Evolutionary conservation across 2,113 vertebrate species (phyloP), one percentile per base, ranked within the genome.

Genomic region (Cyprinodon variegatus): DNA sequence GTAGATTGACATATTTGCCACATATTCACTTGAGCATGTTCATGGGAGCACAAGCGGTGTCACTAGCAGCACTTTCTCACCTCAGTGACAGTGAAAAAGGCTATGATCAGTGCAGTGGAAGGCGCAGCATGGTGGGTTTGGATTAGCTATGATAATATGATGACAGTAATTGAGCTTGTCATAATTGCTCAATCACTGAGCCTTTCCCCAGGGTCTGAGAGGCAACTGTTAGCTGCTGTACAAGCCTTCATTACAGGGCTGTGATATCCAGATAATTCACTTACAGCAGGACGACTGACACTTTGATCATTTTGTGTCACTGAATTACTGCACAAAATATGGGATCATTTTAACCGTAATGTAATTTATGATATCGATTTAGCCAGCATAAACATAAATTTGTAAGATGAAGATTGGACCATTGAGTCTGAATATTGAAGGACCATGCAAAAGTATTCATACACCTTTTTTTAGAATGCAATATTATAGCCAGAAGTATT

Each of bases 101-200:
- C 79, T 80, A 86, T 82, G 83, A 90, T 88, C 84, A 80, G 82
- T 73, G 87, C 82, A 79, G 86, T 86, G 83, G 78, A 89, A 86
- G 90, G 82, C 79, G 74, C 86, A 84, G 89, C 84, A 77, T 87
- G 85, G 85, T 83, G 68, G 83, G 83, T 82, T 76, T 86, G 88
- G 90, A 93, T 93, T 93, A 92, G 92, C 86, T 91, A 89, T 86
- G 91, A 93, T 94, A 93, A 94, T 91, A 93, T 91, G 92, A 91
- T 93, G 92, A 93, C 92, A 93, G 92, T 95, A 94, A 94, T 94
- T 94, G 92, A 93, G 90, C 93, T 93, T 86, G 88, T 93, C 91
- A 91, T 93, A 94, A 93, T 93, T 94, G 92, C 89, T 92, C 91
- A 93, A 93, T 94, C 93, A 92, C 83, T 1, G 82, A 88, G 85